Evolutionary conservation across 1,140 invertebrate species (phyloP).

Genomic region (Linepithema humile): DNA sequence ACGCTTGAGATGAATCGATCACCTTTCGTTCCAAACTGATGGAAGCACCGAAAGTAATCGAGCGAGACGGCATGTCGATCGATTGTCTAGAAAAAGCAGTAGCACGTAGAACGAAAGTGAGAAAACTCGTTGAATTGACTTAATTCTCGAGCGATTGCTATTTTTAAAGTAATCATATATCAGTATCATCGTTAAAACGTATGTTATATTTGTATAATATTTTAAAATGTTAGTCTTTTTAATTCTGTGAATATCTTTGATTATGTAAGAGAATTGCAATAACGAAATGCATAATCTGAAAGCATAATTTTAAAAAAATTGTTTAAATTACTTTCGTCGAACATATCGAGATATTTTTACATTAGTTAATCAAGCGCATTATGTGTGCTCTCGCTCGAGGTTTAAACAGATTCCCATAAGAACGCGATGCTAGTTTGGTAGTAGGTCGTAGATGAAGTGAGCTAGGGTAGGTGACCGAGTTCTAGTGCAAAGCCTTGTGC

Average conservation of each 20-base stretch:
- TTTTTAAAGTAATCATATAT: not conserved
- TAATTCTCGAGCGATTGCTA: constrained; percentile 37
- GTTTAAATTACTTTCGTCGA: not conserved
- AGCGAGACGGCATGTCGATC: not conserved
- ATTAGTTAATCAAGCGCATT: not conserved
- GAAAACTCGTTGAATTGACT: constrained; percentile 24
- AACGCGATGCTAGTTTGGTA: constrained; percentile 72
- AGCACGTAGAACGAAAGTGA: constrained; percentile 9
- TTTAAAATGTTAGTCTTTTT: not conserved
- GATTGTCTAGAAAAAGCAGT: constrained; percentile 25
- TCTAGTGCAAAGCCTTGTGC: constrained; percentile 85
- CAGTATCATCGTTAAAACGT: not conserved
- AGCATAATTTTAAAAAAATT: not conserved
- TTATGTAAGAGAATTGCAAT: not conserved
- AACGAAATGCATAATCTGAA: not conserved
- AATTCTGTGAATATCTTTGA: not conserved
- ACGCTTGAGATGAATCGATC: constrained; percentile 22
- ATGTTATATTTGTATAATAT: not conserved
- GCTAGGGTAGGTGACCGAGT: constrained; percentile 84
- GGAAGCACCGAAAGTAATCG: constrained; percentile 58
- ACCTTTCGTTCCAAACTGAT: constrained; percentile 35
- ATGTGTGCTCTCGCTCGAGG: constrained; percentile 10
- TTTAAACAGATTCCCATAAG: constrained; percentile 56
- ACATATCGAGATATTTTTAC: not conserved
- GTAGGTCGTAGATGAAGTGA: constrained; percentile 78